Evolutionary conservation across 2,888 invertebrate species (phyloP), one percentile per base, ranked within the genome.

Genomic region (Drosophila nr. perissopoda): DNA sequence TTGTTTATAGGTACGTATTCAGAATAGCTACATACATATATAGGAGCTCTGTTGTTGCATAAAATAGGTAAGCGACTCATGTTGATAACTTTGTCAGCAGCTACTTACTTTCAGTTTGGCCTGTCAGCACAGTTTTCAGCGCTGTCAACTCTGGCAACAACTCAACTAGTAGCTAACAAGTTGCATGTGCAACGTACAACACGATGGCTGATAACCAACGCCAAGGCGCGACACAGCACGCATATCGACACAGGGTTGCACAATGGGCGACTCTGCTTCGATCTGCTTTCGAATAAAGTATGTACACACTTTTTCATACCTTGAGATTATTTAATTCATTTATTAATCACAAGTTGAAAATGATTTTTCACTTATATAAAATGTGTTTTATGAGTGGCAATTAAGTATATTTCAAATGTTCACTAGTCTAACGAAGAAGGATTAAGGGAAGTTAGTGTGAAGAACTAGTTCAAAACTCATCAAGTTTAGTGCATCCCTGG

Each of bases 51-150:
- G 25, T 46, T 46, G 46, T 46, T 46, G 25, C 46, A 46, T 25
- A 8, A 46, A 46, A 25, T 21, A 25, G 8, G 25, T 46, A 21
- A 21, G 21, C 46, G 46, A 21, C 21, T 63, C 46, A 27, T 49
- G 73, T 31, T 64, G 73, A 27, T 52, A 70, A 61, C 67, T 74
- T 70, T 64, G 64, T 70, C 60, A 54, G 53, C 65, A 68, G 48
- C 54, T 56, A 63, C 64, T 70, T 46, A 25, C 46, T 62, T 56
- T 29, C 27, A 10, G 65, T 53, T 56, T 21, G 60, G 62, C 70
- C 79, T 88, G 90, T 88, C 90, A 89, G 70, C 81, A 73, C 79
- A 85, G 76, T 89, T 88, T 88, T 89, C 82, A 85, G 75, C 79
- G 81, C 85, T 90, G 89, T 89, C 89, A 88, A 74, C 74, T 51